A percentile compares a stretch with the other conserved stretches of the same genome.
Evolutionary conservation across 2,797 vertebrate species (phyloP).

Genomic region (Ctenosaura bakeri): DNA sequence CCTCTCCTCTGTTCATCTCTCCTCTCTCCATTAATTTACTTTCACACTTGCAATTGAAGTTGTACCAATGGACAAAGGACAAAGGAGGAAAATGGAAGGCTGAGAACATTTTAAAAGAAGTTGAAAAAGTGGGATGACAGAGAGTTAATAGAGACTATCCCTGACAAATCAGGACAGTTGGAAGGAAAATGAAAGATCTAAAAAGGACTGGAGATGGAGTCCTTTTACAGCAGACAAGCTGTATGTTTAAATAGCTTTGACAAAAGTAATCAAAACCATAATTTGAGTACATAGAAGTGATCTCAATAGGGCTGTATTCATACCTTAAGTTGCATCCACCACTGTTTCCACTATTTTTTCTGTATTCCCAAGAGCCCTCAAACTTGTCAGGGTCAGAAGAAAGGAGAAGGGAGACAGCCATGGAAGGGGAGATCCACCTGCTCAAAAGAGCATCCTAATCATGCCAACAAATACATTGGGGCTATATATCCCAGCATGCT

Average conservation of each 20-base stretch:
- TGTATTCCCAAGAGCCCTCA: not conserved
- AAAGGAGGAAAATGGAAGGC: no score
- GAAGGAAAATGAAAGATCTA: not conserved
- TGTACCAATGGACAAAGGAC: no score
- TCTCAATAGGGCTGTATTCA: no score
- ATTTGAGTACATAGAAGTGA: no score
- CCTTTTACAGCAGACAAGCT: not conserved
- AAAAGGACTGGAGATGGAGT: not conserved
- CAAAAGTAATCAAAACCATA: not conserved
- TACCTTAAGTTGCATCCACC: conserved; percentile 41
- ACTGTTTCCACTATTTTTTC: not conserved
- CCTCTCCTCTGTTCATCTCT: no score
- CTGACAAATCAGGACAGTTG: no score
- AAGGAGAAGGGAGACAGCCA: not conserved
- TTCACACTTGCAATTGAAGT: no score
- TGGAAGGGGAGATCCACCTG: not conserved
- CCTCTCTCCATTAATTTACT: no score
- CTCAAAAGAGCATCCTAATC: not conserved
- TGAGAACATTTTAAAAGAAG: no score
- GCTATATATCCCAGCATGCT: not conserved
- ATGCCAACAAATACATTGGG: not conserved
- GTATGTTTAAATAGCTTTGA: not conserved
- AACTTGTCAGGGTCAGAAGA: not conserved
- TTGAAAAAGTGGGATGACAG: no score
- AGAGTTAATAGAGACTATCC: no score